A percentile compares a stretch with the other conserved stretches of the same genome.
phyloP scores from a whole-genome alignment of 2,113 vertebrate genomes.

The Anoplopoma fimbria region DNA sequence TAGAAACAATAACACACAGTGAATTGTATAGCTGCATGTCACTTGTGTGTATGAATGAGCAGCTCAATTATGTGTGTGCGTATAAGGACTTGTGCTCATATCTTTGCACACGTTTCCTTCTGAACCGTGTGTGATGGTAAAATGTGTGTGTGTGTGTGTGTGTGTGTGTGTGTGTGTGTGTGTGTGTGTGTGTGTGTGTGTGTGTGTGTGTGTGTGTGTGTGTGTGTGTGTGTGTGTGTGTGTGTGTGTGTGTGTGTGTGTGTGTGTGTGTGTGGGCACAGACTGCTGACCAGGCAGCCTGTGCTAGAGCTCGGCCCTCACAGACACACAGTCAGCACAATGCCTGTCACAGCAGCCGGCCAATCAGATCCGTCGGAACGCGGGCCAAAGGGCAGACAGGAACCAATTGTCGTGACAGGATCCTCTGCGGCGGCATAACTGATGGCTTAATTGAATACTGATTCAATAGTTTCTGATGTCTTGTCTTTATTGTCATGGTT shows the following conservation, averaged over 20 bases:
- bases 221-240: slow-evolving; percentile 15
- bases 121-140: slow-evolving; percentile 21
- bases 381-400: slow-evolving; percentile 59
- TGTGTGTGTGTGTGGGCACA: slow-evolving; percentile 46
- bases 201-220: slow-evolving; percentile 29
- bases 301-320: slow-evolving; percentile 67
- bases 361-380: slow-evolving; percentile 62
- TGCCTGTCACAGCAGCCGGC: slow-evolving; percentile 69
- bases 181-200: slow-evolving; percentile 25
- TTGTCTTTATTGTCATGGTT: background rate
- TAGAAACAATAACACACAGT: slow-evolving; percentile 21
- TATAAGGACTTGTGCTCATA: background rate
- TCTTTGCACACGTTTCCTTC: slow-evolving; percentile 25
- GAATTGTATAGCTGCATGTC: background rate
- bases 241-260: slow-evolving; percentile 31
- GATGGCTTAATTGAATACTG: slow-evolving; percentile 16
- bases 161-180: slow-evolving; percentile 33
- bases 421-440: slow-evolving; percentile 22
- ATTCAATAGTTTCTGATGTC: background rate
- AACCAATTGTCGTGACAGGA: slow-evolving; percentile 53
- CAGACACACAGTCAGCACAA: slow-evolving; percentile 86
- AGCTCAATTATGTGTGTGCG: background rate
- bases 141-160: slow-evolving; percentile 19
- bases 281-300: slow-evolving; percentile 80
- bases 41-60: background rate